Percentiles rank a stretch among this genome's conserved stretches.
These are phyloP conservation scores for Acrossocheilus fasciatus DNA, from an alignment of 2,797 vertebrate genomes.

Conservation along the genomic window DNA sequence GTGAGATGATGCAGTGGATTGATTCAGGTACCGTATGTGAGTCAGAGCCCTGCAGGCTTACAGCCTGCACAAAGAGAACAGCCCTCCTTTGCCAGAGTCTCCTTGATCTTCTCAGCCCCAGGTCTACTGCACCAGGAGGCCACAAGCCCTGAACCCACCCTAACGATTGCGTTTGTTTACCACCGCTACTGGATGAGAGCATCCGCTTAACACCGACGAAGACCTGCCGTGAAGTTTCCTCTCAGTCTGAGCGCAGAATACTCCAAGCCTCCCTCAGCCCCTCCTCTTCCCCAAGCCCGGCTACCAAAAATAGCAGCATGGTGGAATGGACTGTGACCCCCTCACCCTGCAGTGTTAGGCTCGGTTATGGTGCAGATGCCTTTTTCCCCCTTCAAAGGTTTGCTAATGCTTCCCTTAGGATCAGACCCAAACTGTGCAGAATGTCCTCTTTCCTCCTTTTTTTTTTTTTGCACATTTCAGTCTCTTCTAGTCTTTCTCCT, in stretches of 20 bases:
- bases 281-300: constrained; percentile 48
- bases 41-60: constrained; percentile 36
- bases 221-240: constrained; percentile 48
- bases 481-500: constrained; percentile 56
- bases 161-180: constrained; percentile 47
- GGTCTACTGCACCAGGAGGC: constrained; percentile 45
- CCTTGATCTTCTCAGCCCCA: constrained; percentile 46
- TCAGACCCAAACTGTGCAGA: constrained; percentile 62
- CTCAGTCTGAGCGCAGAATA: constrained; percentile 38
- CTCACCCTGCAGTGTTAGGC: constrained; percentile 70
- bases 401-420: constrained; percentile 72
- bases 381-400: constrained; percentile 73
- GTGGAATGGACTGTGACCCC: constrained; percentile 66
- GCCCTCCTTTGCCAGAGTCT: constrained; percentile 42
- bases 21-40: constrained; percentile 46
- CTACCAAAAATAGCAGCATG: constrained; percentile 58
- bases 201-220: constrained; percentile 46
- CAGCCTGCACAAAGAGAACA: constrained; percentile 39
- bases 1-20: constrained; percentile 44
- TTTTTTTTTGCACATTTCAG: constrained; percentile 48
- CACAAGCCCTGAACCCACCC: constrained; percentile 43
- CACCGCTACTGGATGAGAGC: constrained; percentile 34
- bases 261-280: constrained; percentile 16
- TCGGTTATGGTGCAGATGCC: constrained; percentile 69
- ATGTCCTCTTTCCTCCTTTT: constrained; percentile 53